Evolutionary conservation across 1,140 invertebrate genomes (phyloP).

Genomic region (Bilobella aurantiaca): DNA sequence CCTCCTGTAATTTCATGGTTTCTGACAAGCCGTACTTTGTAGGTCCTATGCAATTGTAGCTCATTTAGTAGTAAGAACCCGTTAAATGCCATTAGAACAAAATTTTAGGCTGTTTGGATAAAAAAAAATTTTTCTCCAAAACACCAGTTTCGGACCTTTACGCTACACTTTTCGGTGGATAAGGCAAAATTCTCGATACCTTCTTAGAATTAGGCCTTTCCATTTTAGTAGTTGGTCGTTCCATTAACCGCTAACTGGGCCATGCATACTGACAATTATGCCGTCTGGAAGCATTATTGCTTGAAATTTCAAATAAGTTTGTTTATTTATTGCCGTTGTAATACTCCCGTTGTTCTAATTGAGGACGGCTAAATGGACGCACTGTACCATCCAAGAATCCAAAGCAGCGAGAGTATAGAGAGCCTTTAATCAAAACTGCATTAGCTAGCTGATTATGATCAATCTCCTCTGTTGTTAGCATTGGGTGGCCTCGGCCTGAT

Average conservation of each 20-base stretch:
- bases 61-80: too few relatives aligned
- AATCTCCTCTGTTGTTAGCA: background rate
- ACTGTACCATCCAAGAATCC: background rate
- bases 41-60: too few relatives aligned
- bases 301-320: background rate
- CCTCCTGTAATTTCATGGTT: constrained; percentile 31
- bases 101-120: too few relatives aligned
- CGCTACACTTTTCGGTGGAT: too few relatives aligned
- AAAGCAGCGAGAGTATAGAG: background rate
- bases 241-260: background rate
- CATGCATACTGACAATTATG: background rate
- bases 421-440: background rate
- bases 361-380: background rate
- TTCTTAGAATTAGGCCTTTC: too few relatives aligned
- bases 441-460: background rate
- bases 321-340: background rate
- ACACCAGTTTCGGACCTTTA: too few relatives aligned
- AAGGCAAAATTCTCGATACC: too few relatives aligned
- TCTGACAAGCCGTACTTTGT: too few relatives aligned
- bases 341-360: background rate
- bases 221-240: too few relatives aligned
- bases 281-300: background rate
- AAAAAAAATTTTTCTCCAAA: too few relatives aligned
- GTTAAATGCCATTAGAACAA: too few relatives aligned
- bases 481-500: background rate